Conservation (phyloP, 2,797 vertebrate species). For the Delichon dasypus region DNA sequence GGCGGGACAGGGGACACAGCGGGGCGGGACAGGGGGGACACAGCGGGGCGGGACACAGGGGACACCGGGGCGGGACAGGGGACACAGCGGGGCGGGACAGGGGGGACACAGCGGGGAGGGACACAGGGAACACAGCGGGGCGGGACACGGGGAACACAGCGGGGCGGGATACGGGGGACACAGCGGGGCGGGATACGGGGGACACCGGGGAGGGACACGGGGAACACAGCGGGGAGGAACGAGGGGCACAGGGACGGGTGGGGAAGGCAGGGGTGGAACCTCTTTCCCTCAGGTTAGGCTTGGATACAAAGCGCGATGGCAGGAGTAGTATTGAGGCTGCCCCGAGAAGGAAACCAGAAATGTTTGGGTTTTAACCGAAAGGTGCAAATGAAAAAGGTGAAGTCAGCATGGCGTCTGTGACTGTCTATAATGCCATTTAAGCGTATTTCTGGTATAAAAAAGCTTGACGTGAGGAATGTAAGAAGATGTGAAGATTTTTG, state of each 20-base stretch:
- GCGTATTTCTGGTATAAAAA: not conserved
- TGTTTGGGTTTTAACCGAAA: not conserved
- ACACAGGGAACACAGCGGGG: not conserved
- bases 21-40: not conserved
- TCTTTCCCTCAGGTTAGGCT: rapidly evolving
- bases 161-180: not conserved
- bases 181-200: not conserved
- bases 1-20: too few relatives aligned
- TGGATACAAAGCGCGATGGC: rapidly evolving
- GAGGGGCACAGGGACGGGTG: not conserved
- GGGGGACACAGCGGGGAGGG: not conserved
- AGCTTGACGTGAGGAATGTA: not conserved
- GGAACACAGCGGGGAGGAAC: not conserved
- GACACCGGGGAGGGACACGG: not conserved
- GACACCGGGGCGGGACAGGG: too few relatives aligned
- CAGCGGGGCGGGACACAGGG: not conserved
- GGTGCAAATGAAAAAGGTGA: not conserved
- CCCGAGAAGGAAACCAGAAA: not conserved
- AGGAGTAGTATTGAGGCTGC: rapidly evolving
- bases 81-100: not conserved
- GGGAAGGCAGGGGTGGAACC: not conserved
- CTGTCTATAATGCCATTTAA: not conserved
- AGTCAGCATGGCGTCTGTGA: rapidly evolving
- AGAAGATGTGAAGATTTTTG: not conserved
- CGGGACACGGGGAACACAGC: not conserved